Evolutionary conservation across 2,113 vertebrate species (phyloP), one percentile per base, ranked within the genome.

Genomic region (Panthera tigris): DNA sequence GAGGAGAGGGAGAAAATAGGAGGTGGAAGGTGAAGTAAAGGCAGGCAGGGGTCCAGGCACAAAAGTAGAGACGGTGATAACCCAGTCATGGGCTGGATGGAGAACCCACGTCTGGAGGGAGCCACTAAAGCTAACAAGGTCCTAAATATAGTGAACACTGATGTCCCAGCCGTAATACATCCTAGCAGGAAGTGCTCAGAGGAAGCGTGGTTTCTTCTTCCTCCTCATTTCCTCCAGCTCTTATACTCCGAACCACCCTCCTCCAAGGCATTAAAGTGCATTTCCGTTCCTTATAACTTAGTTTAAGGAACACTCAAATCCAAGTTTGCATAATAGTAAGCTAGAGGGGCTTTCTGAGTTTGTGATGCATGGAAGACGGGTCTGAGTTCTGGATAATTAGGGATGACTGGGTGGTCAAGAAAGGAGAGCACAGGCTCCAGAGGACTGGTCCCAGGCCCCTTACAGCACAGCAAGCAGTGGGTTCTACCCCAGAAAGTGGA

Each of bases 401-500:
- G 36, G 14, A 87, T 14, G 33, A 61, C 11, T 36, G 48, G 11
- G 25, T 21, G 13, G 21, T 45, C n/a, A 48, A 55, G 21, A 39
- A n/a, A 29, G 65, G 81, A 78, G 76, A 71, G 14, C 36, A 73
- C 33, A 23, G 21, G 3, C 68, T 68, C 48, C 48, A 61, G 33
- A 55, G 50, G 41, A 50, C 36, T 18, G 25, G 33, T 29, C 1
- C 8, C 18, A 69, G 29, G 57, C 19, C 33, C 36, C 50, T 0
- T 10, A 21, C 5, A 12, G 8, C 41, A 39, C 3, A 29, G 31
- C 2, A 7, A 33, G 19, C 1, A 0, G 0, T 50, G 19, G 23
- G 41, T 85, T 8, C 87, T 66, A 52, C 9, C 19, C 8, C 6
- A 21, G n/a, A 33, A 29, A 81, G 23, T 4, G 9, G 76, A 41